These are phyloP conservation scores for Pogona vitticeps DNA, from an alignment of 2,113 vertebrate genomes.

Conservation along the genomic window DNA sequence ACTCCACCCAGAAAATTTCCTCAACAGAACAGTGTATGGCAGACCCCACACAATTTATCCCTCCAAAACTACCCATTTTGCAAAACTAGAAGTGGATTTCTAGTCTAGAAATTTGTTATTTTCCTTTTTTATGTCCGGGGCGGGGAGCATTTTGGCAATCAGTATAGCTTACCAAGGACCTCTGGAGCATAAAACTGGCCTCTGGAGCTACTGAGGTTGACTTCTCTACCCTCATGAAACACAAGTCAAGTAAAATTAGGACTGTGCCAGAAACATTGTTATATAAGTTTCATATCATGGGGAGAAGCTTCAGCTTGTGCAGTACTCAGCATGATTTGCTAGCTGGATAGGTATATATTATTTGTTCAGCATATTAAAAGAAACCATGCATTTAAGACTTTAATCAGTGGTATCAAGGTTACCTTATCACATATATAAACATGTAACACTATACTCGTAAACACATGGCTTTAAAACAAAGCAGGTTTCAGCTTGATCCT, in stretches of 20 bases:
- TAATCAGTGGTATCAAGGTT: background rate
- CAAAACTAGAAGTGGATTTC: too few relatives aligned
- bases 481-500: slow-evolving; percentile 34
- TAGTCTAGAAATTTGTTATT: too few relatives aligned
- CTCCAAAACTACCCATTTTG: too few relatives aligned
- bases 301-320: background rate
- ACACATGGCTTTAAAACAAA: slow-evolving; percentile 17
- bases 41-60: too few relatives aligned
- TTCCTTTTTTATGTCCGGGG: too few relatives aligned
- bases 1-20: too few relatives aligned
- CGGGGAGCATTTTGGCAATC: too few relatives aligned
- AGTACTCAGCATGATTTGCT: background rate
- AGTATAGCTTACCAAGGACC: too few relatives aligned
- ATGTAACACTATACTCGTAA: background rate
- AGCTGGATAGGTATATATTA: background rate
- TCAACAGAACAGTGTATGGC: too few relatives aligned
- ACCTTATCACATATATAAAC: background rate
- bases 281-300: background rate
- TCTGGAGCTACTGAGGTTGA: too few relatives aligned
- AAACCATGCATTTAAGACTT: background rate
- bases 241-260: slow-evolving; percentile 9
- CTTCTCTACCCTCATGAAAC: background rate
- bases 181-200: too few relatives aligned
- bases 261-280: background rate
- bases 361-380: background rate